phyloP scores from a whole-genome alignment of 1,140 invertebrate species.

The Drosophila suzukii region DNA sequence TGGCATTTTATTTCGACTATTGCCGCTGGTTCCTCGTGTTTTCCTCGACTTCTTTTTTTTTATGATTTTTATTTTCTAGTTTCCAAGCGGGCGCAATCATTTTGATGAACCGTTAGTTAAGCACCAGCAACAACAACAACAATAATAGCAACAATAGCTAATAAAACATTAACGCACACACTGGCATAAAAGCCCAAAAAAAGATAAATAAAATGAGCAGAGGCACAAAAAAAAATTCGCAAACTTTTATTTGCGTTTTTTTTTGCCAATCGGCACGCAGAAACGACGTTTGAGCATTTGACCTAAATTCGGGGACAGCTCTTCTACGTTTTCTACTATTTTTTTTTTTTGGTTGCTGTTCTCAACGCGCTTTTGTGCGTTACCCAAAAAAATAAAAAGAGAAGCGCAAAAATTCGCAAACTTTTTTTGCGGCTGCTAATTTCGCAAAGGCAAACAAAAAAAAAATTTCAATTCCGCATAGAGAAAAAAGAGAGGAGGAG shows the following conservation, averaged over 20 bases:
- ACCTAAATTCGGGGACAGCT: constrained; percentile 67
- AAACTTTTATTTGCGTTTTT: constrained; percentile 26
- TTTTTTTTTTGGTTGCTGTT: constrained; percentile 28
- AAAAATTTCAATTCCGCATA: constrained; percentile 43
- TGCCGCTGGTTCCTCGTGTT: background rate
- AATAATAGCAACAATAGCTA: constrained; percentile 36
- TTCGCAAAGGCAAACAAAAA: constrained; percentile 55
- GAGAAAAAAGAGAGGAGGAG: constrained; percentile 11
- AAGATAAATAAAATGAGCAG: constrained; percentile 71
- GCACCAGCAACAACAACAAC: constrained; percentile 40
- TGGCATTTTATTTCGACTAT: constrained; percentile 11
- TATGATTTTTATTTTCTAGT: background rate
- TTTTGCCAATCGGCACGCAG: constrained; percentile 75
- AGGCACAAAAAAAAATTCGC: constrained; percentile 43
- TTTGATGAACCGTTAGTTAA: constrained; percentile 53
- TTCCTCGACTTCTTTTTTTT: constrained; percentile 9
- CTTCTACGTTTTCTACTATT: constrained; percentile 30
- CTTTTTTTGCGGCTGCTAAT: constrained; percentile 58
- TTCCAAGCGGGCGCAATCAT: constrained; percentile 34
- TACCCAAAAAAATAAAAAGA: constrained; percentile 15
- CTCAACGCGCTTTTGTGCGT: constrained; percentile 49
- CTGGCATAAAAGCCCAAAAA: constrained; percentile 3
- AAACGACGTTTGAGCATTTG: constrained; percentile 56
- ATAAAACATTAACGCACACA: constrained; percentile 41
- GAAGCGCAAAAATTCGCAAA: constrained; percentile 38